Conservation (phyloP, 2,888 invertebrate genomes). For the Dynastes tityus region DNA sequence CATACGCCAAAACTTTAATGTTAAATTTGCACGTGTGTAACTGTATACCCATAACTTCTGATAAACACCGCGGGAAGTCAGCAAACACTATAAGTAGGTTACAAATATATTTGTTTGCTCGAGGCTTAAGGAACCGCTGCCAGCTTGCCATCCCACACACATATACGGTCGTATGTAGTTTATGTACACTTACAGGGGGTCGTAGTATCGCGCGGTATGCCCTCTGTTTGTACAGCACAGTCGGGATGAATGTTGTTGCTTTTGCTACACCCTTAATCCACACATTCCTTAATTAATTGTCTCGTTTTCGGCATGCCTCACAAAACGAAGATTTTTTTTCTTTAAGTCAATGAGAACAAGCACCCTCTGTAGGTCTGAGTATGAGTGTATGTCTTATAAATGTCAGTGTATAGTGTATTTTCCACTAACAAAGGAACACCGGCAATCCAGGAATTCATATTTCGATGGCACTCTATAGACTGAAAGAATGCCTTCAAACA, state of each 20-base stretch:
- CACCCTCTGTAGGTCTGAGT: no score
- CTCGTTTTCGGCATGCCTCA: constrained; percentile 37
- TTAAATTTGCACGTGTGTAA: constrained; percentile 46
- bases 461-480: no score
- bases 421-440: no score
- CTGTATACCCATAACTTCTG: constrained; percentile 44
- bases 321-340: not conserved
- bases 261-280: constrained; percentile 39
- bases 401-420: no score
- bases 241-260: constrained; percentile 57
- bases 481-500: no score
- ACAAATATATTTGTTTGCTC: constrained; percentile 57
- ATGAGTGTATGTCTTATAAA: no score
- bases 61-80: constrained; percentile 44
- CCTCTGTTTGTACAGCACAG: constrained; percentile 56
- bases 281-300: constrained; percentile 59
- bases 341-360: not conserved
- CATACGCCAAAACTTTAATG: constrained; percentile 13
- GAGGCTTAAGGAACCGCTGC: constrained; percentile 52
- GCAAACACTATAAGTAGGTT: constrained; percentile 56
- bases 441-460: no score
- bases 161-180: not conserved
- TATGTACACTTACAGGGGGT: not conserved
- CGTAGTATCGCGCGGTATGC: not conserved
- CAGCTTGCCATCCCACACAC: constrained; percentile 19